These are phyloP conservation scores for Elaphurus davidianus DNA, from an alignment of 2,113 vertebrate species.

Conservation along the genomic window DNA sequence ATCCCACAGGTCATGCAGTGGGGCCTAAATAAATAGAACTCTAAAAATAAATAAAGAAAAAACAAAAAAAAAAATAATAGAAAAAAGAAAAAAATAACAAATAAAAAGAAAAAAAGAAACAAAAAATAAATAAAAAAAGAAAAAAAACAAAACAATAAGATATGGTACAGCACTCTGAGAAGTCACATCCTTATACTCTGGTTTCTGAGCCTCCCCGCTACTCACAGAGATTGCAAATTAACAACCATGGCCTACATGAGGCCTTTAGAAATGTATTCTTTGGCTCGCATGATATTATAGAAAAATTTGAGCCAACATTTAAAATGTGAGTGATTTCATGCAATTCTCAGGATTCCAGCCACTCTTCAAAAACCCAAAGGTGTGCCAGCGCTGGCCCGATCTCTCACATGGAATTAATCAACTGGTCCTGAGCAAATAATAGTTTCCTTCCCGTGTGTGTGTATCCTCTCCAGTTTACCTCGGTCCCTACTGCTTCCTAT, in stretches of 20 bases:
- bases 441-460: not conserved
- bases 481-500: not conserved
- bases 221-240: not conserved
- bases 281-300: not conserved
- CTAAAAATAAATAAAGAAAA: not conserved
- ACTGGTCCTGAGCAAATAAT: not conserved
- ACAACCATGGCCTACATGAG: not conserved
- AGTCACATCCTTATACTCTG: not conserved
- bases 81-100: too few species aligned
- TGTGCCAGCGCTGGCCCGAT: not conserved
- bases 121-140: not conserved
- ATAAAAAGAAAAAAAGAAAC: not conserved
- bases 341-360: not conserved
- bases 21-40: not conserved
- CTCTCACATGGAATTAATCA: not conserved
- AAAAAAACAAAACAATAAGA: not conserved
- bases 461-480: not conserved
- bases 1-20: not conserved
- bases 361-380: not conserved
- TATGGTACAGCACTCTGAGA: not conserved
- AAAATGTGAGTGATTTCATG: not conserved
- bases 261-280: not conserved
- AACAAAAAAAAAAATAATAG: too few species aligned
- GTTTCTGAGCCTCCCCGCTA: not conserved
- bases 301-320: not conserved